phyloP scores from a whole-genome alignment of 2,113 vertebrate species.

The Marmota monax region DNA sequence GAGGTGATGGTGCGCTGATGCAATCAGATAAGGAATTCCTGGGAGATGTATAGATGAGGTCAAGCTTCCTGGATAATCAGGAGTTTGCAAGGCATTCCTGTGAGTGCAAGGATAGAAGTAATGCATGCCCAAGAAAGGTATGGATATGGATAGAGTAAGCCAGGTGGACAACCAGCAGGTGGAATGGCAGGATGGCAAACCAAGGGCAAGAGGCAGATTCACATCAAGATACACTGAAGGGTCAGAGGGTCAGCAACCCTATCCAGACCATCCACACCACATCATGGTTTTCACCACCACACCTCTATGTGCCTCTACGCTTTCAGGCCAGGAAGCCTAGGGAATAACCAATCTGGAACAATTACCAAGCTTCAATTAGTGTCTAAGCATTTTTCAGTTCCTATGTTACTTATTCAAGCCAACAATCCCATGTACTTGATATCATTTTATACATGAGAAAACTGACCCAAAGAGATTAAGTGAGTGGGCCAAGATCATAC shows the following conservation, averaged over 20 bases:
- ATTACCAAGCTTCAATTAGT: not conserved
- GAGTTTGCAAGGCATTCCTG: not conserved
- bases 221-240: not conserved
- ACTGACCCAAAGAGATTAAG: not conserved
- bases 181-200: too few relatives aligned
- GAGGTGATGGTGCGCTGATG: not conserved
- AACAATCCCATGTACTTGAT: not conserved
- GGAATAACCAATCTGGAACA: too few relatives aligned
- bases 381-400: not conserved
- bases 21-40: not conserved
- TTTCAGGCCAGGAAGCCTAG: not conserved
- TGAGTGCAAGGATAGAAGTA: rapidly evolving
- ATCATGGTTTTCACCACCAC: too few relatives aligned
- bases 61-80: not conserved
- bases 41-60: too few relatives aligned
- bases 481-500: not conserved
- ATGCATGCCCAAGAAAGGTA: not conserved
- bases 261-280: too few relatives aligned
- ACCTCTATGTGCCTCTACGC: too few relatives aligned
- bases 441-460: not conserved
- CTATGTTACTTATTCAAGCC: not conserved
- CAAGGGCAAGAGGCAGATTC: not conserved
- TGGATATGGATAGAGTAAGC: too few relatives aligned
- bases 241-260: too few relatives aligned
- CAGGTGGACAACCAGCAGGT: not conserved